phyloP scores from a whole-genome alignment of 92 coral and sea anemone genomes.

The Paramuricea clavata region DNA sequence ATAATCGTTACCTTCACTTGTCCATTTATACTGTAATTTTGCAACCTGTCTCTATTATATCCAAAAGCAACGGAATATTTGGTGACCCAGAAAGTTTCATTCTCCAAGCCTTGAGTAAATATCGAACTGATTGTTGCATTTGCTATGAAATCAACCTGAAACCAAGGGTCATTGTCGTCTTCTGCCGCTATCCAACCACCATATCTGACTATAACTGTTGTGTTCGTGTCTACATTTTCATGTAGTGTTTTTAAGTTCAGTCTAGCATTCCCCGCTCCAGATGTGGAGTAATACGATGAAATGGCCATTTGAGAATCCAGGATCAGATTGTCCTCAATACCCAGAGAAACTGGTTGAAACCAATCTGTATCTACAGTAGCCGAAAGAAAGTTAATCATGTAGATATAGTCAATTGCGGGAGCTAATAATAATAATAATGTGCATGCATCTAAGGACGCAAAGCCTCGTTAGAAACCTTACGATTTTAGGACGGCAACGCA shows the following conservation, averaged over 20 bases:
- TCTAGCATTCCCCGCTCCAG: neutral
- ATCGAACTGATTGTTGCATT: neutral
- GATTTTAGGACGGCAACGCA: too few species aligned
- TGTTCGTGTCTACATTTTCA: neutral
- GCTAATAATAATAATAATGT: too few species aligned
- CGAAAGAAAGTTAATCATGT: neutral
- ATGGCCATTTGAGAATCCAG: neutral
- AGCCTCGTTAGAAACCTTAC: too few species aligned
- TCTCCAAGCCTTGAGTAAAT: neutral
- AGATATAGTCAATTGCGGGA: too few species aligned
- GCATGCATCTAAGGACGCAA: too few species aligned
- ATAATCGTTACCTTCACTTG: neutral
- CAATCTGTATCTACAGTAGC: neutral
- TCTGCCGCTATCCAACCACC: slow-evolving; percentile 6
- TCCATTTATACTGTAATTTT: neutral
- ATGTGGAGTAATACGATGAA: neutral
- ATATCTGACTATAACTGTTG: neutral
- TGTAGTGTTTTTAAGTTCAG: neutral
- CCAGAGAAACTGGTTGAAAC: neutral
- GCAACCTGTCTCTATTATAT: neutral
- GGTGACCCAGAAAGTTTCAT: neutral
- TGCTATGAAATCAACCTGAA: neutral
- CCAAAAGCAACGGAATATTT: neutral
- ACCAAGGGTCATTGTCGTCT: neutral
- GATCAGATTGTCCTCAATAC: neutral